Evolutionary conservation across 2,797 vertebrate genomes (phyloP), one percentile per base, ranked within the genome.

Genomic region (Sylvilagus floridanus): DNA sequence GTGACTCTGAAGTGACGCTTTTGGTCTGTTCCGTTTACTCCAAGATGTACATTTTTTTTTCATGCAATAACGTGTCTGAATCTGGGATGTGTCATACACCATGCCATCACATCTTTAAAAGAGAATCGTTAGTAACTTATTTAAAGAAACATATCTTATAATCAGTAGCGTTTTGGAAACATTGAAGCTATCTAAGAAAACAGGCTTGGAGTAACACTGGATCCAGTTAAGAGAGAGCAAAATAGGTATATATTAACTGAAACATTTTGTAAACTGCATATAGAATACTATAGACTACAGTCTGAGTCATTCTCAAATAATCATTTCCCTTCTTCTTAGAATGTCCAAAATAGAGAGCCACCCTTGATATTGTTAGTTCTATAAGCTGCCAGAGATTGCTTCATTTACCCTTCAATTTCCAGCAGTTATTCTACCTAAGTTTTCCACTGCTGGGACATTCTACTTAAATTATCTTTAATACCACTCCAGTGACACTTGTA

Each of bases 401-500:
- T 86, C 77, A 93, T 37, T 81, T 94, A 96, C 77, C 9, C 22
- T 11, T 47, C 24, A 83, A 52, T 75, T 75, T 96, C 79, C 71
- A 95, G 88, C 30, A 93, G 42, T 86, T 62, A 96, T 95, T 92
- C 97, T 91, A 93, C 68, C 73, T 88, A 77, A 90, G 30, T 93
- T 97, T 95, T 92, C 65, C 69, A 68, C 24, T 96, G 79, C 37
- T 66, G 66, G 47, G 76, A 72, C 82, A 96, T 95, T 35, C 84
- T 91, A 28, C 96, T 96, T 97, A 97, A 97, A 95, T 94, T 54
- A 91, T 76, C 69, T 96, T 90, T 95, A 65, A 73, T 96, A 92
- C 7, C 63, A 72, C 13, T 82, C 19, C 24, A 95, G 71, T 91
- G 30, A 88, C 93, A 88, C 50, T 52, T 57, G 75, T 24, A 2